Conservation (phyloP, 2,797 vertebrate genomes). For the Stomatorhinus walkeri region DNA sequence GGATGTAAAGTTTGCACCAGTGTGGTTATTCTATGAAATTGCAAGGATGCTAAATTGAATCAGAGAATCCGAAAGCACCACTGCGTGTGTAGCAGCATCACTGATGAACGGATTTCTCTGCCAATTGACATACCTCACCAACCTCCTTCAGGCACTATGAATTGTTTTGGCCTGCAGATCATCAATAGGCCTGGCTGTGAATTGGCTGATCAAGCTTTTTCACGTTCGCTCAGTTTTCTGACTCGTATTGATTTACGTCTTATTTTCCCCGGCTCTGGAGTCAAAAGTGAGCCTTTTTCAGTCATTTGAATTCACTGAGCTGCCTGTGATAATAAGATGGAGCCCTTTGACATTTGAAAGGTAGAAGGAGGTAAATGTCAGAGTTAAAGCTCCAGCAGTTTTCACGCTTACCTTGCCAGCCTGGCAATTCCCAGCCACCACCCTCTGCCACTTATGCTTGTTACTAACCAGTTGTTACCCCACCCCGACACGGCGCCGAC, state of each 20-base stretch:
- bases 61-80: neutral
- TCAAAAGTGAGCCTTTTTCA: neutral
- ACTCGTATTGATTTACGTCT: neutral
- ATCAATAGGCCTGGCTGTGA: neutral
- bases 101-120: neutral
- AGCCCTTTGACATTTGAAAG: constrained; percentile 13
- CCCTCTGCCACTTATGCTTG: neutral
- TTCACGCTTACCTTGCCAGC: constrained; percentile 12
- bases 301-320: constrained; percentile 9
- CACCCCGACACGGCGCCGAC: neutral
- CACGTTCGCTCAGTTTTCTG: neutral
- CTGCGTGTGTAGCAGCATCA: neutral
- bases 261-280: neutral
- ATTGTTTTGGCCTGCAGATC: neutral
- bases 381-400: neutral
- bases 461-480: neutral
- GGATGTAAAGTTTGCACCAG: neutral
- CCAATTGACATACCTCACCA: neutral
- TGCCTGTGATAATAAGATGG: constrained; percentile 1
- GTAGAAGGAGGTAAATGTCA: constrained; percentile 11
- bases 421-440: neutral
- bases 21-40: neutral
- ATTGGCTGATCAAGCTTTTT: neutral
- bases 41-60: neutral
- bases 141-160: neutral